Evolutionary conservation across 2,113 vertebrate species (phyloP).

Genomic region (Megaptera novaeangliae): DNA sequence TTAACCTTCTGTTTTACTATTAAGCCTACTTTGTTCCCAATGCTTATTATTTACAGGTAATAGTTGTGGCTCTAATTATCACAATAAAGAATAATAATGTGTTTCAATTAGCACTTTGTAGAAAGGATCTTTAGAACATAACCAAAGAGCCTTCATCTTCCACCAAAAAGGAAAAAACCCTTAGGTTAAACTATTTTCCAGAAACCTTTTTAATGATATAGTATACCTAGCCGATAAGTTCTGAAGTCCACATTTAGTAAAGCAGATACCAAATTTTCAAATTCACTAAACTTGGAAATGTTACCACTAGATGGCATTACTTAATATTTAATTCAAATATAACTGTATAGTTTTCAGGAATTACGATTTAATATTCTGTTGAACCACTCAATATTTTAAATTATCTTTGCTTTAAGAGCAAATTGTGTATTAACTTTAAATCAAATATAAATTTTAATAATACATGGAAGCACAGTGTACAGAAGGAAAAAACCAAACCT

Average conservation of each 20-base stretch:
- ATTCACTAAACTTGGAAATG: slow-evolving; percentile 20
- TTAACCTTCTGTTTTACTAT: background rate
- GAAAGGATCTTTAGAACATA: background rate
- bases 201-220: background rate
- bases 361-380: background rate
- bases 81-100: background rate
- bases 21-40: background rate
- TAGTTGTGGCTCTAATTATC: background rate
- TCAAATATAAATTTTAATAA: slow-evolving; percentile 10
- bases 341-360: slow-evolving; percentile 9
- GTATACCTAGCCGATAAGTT: background rate
- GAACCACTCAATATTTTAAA: background rate
- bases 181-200: background rate
- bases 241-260: background rate
- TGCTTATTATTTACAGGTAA: background rate
- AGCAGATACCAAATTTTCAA: background rate
- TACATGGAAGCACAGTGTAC: background rate
- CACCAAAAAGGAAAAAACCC: background rate
- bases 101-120: slow-evolving; percentile 1
- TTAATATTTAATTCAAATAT: slow-evolving; percentile 36
- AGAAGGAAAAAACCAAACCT: background rate
- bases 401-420: background rate
- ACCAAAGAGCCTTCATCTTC: background rate
- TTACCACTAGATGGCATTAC: slow-evolving; percentile 40
- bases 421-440: background rate